Base-by-base conservation (phyloP, 2,888 invertebrate species). In the Xanthorhoe designata region DNA sequence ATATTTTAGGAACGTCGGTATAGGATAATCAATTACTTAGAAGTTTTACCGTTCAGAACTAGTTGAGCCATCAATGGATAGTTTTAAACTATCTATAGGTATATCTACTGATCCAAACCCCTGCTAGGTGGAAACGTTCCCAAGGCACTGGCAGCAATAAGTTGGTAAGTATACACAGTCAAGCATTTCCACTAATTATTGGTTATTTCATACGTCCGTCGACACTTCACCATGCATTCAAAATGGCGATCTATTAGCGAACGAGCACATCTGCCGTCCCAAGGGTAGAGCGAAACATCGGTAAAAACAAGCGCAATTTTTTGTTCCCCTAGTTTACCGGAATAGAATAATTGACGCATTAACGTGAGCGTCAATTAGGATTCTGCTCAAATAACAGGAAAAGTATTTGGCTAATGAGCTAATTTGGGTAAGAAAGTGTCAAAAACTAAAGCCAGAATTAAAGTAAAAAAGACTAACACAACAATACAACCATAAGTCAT, bases 271-370 rank as follows among this genome's bases (percentile, higher is more conserved):
- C 52, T 63, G 47, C 52, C 52, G 47, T 51, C 58, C 59, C 59
- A 38, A 58, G 55, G 59, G 55, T 15, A 32, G 18, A 55, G 55
- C 47, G 63, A 47, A 50, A 50, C 38, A 61, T 59, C 65, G 54
- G 54, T 55, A 62, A 58, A 59, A 63, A 56, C 55, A 47, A 50
- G 38, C 53, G 51, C 24, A 9, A 55, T 56, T 67, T 67, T 66
- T 67, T 52, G 17, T 53, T 58, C 53, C 59, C 58, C 45, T 66
- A 17, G 47, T 59, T 59, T 62, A 55, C 51, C 51, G 47, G 58
- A 67, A 62, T 63, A 54, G 55, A 55, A 67, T 67, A 63, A 67
- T 60, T 67, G 59, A 56, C 51, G 63, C 29, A 56, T 51, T 66
- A 59, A 56, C 52, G 62, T 51, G 59, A 59, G 59, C 54, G 50